Base-by-base conservation (phyloP, 2,888 invertebrate species). In the Brassicogethes aeneus region DNA sequence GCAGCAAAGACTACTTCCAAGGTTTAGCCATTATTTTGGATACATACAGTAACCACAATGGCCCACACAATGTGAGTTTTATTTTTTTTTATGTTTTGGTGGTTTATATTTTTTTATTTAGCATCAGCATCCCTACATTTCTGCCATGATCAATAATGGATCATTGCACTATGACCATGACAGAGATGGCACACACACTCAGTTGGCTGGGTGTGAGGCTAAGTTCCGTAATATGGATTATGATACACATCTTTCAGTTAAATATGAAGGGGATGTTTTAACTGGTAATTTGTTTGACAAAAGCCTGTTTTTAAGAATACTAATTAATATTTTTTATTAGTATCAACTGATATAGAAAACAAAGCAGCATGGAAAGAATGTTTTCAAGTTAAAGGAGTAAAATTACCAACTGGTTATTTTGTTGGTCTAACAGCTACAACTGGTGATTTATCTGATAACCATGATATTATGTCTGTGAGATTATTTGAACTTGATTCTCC, bases 11-110 rank as follows among this genome's bases (percentile, higher is more conserved):
- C 66, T 82, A 77, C 60, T 99, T 95, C 70, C 76, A 81, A 51
- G 85, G 99, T 0, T 71, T 99, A 29, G 93, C 86, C 2, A 77
- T 99, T 29, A 87, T 99, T 61, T 70, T 99, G 45, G 99, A 99
- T 61, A 99, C 99, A 0, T 99, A 99, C 66, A 96, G 94, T 68
- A 99, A 99, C 68, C 96, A 99, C 59, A 97, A 99, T 72, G 97
- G 96, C 3, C 90, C 91, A 13, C 97, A 99, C 64, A 94, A 94
- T 74, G 96, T 96, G 71, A 79, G 83, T 71, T 40, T 48, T 37
- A 33, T 40, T 29, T 32, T 10, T 32, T 32, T 32, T 32, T 8
- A 3, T 12, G 7, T 5, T 13, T 10, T 3, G 5, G 32, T 12
- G 5, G 13, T 32, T 32, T 10, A 14, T 35, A 41, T 34, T 50